Base-by-base conservation (phyloP, 2,888 invertebrate species). In the Celastrina argiolus region DNA sequence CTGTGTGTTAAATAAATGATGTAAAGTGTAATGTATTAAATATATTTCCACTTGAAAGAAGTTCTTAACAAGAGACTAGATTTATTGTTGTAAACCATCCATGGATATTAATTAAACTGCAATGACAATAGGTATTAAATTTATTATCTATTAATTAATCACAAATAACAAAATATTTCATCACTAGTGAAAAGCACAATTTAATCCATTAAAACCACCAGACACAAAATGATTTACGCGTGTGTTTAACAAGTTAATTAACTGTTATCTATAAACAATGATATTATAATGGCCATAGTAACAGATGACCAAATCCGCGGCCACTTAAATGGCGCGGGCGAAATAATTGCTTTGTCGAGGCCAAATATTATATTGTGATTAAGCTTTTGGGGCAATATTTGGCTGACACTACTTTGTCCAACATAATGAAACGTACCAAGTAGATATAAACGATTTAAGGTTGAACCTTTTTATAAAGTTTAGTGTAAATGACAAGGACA, bases 141-240 rank as follows among this genome's bases (percentile, higher is more conserved):
- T 42, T 0, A 42, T 42, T 7, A 42, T 42, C 18, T 45, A 45
- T 18, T 10, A 3, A 45, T 45, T 18, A 18, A 18, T 16, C 45
- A n/a, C 31, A 7, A 31, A 31, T 31, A 5, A 6, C 31, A 31
- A 31, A 31, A 31, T 28, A 28, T 5, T 28, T 31, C 45, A 10
- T 45, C 45, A 18, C 56, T n/a, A 64, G n/a, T 56, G 51, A 56
- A 45, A 51, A 14, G 22, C n/a, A 34, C 34, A 36, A 56, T 64
- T 26, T 26, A 51, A 18, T 4, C 12, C 22, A 51, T 45, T 45
- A 45, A 45, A 51, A 51, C 22, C 51, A 26, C 14, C 22, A 26
- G 10, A 26, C 26, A 26, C 22, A 5, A 18, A 45, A 26, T 51
- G 51, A 51, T 51, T 51, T 22, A 22, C 51, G 51, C 12, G 22